Evolutionary conservation across 2,888 invertebrate species (phyloP).

Genomic region (Megaustenia siamemsis): DNA sequence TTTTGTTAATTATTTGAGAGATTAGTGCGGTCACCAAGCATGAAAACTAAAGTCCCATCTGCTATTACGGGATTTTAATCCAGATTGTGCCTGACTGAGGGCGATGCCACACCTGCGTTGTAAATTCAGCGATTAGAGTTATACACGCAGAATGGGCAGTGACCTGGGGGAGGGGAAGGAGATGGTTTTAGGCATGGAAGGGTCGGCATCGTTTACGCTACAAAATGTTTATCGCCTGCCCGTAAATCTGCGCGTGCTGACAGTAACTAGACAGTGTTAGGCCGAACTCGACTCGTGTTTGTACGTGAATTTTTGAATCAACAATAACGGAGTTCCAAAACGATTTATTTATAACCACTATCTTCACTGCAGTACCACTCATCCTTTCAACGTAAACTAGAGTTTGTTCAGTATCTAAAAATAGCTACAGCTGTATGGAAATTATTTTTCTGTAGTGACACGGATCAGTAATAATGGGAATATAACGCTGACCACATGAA

Average conservation of each 20-base stretch:
- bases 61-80: not conserved
- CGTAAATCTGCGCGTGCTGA: not conserved
- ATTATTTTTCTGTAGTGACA: no score
- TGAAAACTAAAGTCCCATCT: not conserved
- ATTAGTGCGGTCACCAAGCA: not conserved
- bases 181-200: no score
- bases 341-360: not conserved
- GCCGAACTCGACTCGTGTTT: not conserved
- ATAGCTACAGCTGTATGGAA: no score
- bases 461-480: no score
- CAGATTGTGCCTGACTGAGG: not conserved
- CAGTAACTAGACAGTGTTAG: not conserved
- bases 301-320: not conserved
- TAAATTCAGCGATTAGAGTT: conserved; percentile 6
- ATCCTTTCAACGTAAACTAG: no score
- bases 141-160: no score
- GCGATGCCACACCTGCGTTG: not conserved
- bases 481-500: no score
- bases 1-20: not conserved
- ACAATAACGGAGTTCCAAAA: not conserved
- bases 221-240: not conserved
- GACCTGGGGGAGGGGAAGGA: not conserved
- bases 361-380: no score
- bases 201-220: not conserved
- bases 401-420: no score